These are phyloP conservation scores for Mellilla xanthometata DNA, from an alignment of 2,888 invertebrate species.

Conservation along the genomic window DNA sequence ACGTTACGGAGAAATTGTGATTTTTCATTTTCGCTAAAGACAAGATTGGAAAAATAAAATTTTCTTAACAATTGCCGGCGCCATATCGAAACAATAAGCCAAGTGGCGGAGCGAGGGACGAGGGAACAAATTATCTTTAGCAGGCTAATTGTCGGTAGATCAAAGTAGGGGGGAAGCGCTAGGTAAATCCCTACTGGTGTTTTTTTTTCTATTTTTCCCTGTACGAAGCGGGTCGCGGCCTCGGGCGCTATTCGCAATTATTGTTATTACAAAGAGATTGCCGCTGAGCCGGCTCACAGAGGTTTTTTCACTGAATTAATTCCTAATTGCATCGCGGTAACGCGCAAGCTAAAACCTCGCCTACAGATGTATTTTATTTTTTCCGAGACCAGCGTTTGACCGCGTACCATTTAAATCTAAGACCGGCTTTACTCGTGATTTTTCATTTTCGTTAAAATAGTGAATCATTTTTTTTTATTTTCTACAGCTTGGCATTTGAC, in stretches of 20 bases:
- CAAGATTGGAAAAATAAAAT: conserved; percentile 43
- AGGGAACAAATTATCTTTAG: conserved; percentile 74
- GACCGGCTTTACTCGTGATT: too few species aligned
- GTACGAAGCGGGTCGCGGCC: conserved; percentile 48
- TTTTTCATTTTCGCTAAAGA: conserved; percentile 46
- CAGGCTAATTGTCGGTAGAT: conserved; percentile 76
- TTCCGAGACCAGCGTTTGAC: conserved; percentile 2
- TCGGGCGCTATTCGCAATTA: conserved; percentile 75
- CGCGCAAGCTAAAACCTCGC: conserved; percentile 11
- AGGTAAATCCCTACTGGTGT: conserved; percentile 64
- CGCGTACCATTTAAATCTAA: neutral
- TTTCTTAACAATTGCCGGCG: conserved; percentile 66
- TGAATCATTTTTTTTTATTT: too few species aligned
- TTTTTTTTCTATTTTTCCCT: conserved; percentile 50
- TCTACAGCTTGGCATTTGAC: too few species aligned
- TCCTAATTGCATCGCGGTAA: conserved; percentile 50
- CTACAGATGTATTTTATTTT: conserved; percentile 7
- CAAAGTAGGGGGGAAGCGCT: conserved; percentile 59
- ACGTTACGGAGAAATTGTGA: conserved; percentile 42
- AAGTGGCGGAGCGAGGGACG: conserved; percentile 53
- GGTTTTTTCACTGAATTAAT: conserved; percentile 64
- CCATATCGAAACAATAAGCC: conserved; percentile 64
- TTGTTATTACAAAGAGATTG: conserved; percentile 81
- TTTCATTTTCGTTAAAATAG: too few species aligned
- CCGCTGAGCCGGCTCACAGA: conserved; percentile 68